Evolutionary conservation across 2,797 vertebrate genomes (phyloP).

Genomic region (Chelmon rostratus): DNA sequence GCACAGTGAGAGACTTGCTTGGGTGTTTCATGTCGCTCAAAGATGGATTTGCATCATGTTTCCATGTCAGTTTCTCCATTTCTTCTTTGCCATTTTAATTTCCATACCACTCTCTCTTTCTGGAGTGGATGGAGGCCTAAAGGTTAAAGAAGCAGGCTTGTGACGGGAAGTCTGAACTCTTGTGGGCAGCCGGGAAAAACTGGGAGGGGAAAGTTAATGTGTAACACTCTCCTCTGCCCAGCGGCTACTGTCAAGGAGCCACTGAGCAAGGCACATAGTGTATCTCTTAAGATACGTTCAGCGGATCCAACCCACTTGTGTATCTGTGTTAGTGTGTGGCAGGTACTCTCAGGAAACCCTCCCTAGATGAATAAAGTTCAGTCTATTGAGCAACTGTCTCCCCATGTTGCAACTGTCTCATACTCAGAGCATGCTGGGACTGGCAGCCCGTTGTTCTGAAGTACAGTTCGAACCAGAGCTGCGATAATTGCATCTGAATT

Average conservation of each 20-base stretch:
- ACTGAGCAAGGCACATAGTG: conserved; percentile 69
- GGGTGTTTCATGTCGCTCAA: conserved; percentile 30
- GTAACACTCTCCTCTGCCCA: conserved; percentile 59
- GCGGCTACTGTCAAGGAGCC: conserved; percentile 50
- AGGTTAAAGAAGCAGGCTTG: conserved; percentile 40
- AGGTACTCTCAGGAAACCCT: conserved; percentile 33
- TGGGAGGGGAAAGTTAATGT: conserved; percentile 78
- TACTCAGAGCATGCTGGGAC: conserved; percentile 77
- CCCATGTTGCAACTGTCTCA: conserved; percentile 77
- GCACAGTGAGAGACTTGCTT: conserved; percentile 23
- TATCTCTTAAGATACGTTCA: background rate
- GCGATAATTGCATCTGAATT: conserved; percentile 54
- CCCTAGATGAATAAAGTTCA: conserved; percentile 58
- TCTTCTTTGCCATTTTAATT: conserved; percentile 41
- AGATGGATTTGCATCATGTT: conserved; percentile 70
- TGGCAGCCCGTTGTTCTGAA: conserved; percentile 66
- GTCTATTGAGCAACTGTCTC: conserved; percentile 78
- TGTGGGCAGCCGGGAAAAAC: conserved; percentile 56
- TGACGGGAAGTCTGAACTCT: conserved; percentile 59
- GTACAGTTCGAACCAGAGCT: conserved; percentile 37
- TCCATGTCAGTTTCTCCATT: conserved; percentile 67
- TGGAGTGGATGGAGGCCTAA: conserved; percentile 40
- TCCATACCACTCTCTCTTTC: conserved; percentile 36
- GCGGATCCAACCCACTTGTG: conserved; percentile 3
- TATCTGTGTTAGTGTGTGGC: conserved; percentile 11